phyloP scores from a whole-genome alignment of 1,140 invertebrate species.

The Hycleus cichorii region DNA sequence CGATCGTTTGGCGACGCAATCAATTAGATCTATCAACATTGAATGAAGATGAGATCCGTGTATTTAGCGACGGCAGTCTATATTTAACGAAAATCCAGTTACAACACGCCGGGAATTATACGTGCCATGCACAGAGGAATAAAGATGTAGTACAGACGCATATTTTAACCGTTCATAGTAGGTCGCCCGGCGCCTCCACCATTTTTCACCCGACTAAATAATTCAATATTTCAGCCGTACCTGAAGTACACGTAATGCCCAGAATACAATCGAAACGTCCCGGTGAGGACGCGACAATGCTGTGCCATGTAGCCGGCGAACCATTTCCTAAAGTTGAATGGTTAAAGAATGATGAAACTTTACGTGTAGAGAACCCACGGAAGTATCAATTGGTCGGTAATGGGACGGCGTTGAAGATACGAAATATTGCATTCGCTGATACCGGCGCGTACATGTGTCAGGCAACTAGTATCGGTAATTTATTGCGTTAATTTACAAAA shows the following conservation, averaged over 20 bases:
- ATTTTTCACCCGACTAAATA: neutral
- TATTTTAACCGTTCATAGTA: slow-evolving; percentile 68
- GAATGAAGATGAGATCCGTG: slow-evolving; percentile 57
- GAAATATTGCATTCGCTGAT: slow-evolving; percentile 61
- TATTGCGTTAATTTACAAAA: neutral
- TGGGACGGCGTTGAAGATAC: slow-evolving; percentile 59
- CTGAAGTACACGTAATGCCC: slow-evolving; percentile 61
- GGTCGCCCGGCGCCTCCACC: slow-evolving; percentile 38
- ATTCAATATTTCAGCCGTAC: slow-evolving; percentile 48
- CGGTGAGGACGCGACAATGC: slow-evolving; percentile 58
- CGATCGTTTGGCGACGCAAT: slow-evolving; percentile 67
- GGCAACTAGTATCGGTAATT: slow-evolving; percentile 52
- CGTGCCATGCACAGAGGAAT: slow-evolving; percentile 68
- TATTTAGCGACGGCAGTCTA: slow-evolving; percentile 66
- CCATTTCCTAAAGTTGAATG: slow-evolving; percentile 62
- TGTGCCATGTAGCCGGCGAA: slow-evolving; percentile 63
- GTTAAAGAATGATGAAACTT: slow-evolving; percentile 65
- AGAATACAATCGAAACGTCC: slow-evolving; percentile 59
- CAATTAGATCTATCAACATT: slow-evolving; percentile 57
- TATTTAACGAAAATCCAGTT: slow-evolving; percentile 69
- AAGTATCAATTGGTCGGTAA: slow-evolving; percentile 65
- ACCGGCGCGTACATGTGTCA: slow-evolving; percentile 75
- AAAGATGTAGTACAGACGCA: slow-evolving; percentile 70
- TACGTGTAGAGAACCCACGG: slow-evolving; percentile 46
- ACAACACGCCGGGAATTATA: slow-evolving; percentile 73